Percentiles rank a stretch among this genome's conserved stretches.
phyloP scores from a whole-genome alignment of 2,888 invertebrate genomes.

The Priocnemis perturbator region DNA sequence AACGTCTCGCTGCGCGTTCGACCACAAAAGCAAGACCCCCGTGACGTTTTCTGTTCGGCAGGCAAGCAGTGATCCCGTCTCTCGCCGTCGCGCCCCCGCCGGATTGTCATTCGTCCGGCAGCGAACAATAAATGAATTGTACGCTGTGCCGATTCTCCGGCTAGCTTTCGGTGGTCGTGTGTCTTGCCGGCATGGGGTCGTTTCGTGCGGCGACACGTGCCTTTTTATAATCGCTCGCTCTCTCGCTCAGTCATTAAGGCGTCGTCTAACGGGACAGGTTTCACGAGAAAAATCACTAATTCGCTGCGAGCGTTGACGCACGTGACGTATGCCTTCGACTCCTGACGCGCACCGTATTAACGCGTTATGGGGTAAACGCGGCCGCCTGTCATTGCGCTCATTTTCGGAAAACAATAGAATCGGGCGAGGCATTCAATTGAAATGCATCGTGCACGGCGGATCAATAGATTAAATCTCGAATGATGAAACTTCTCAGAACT shows the following conservation, averaged over 20 bases:
- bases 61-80: constrained; percentile 51
- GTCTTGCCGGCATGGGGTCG: constrained; percentile 67
- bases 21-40: no score
- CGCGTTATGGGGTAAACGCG: no score
- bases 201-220: constrained; percentile 63
- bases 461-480: no score
- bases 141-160: constrained; percentile 52
- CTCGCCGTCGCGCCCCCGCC: constrained; percentile 29
- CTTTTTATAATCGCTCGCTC: constrained; percentile 62
- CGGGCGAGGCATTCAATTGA: no score
- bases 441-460: no score
- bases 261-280: constrained; percentile 49
- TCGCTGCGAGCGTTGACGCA: constrained; percentile 11
- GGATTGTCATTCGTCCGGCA: constrained; percentile 49
- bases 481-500: no score
- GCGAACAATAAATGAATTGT: constrained; percentile 67
- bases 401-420: no score
- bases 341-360: no score
- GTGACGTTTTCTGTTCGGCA: constrained; percentile 5
- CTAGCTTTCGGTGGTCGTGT: constrained; percentile 66
- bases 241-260: constrained; percentile 31
- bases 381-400: no score
- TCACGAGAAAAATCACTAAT: constrained; percentile 38
- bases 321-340: no score
- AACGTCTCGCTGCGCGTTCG: no score